Conservation (phyloP, 2,797 vertebrate genomes). For the Lepilemur ruficaudatus region DNA sequence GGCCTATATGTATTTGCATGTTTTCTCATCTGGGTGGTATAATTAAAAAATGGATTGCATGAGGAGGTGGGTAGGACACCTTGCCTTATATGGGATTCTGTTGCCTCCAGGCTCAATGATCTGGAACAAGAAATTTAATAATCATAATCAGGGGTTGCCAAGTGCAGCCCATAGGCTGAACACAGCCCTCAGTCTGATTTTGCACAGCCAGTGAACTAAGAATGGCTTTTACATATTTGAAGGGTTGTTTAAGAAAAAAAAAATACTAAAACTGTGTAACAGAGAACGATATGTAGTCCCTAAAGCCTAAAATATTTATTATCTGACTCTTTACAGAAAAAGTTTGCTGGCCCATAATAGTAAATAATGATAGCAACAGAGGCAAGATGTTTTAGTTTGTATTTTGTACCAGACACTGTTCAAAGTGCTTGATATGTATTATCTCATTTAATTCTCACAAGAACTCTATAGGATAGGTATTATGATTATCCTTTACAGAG, state of each 20-base stretch:
- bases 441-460: constrained; percentile 7
- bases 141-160: background rate
- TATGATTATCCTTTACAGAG: background rate
- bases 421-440: background rate
- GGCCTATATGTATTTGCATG: background rate
- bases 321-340: background rate
- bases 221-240: background rate
- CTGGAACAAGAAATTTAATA: background rate
- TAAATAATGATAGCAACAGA: background rate
- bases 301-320: background rate
- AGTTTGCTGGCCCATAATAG: background rate
- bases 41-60: background rate
- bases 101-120: background rate
- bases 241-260: background rate
- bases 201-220: background rate
- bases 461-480: background rate
- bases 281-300: background rate
- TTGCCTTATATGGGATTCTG: background rate
- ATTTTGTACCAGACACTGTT: background rate
- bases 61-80: background rate
- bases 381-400: background rate
- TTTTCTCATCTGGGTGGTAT: background rate
- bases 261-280: background rate
- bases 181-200: background rate
- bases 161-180: background rate